A percentile compares a stretch with the other conserved stretches of the same genome.
Evolutionary conservation across 92 coral and sea anemone genomes (phyloP).

Genomic region (Chrysogorgia sp.): DNA sequence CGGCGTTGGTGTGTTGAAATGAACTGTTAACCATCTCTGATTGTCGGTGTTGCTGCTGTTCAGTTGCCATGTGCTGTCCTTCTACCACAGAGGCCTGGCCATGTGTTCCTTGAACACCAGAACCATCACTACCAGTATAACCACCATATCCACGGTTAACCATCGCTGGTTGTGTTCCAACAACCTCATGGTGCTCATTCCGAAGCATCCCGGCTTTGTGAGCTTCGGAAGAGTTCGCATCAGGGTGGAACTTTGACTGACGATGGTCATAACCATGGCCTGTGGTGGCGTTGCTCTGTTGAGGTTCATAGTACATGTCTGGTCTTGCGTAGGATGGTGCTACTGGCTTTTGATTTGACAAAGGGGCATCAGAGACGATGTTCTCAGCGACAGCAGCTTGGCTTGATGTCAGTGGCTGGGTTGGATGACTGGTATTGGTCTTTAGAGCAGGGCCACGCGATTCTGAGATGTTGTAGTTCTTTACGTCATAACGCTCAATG

Average conservation of each 20-base stretch:
- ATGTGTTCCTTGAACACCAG: not conserved
- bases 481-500: not conserved
- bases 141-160: conserved; percentile 10
- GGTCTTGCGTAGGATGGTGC: not conserved
- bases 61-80: not conserved
- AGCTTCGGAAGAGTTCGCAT: conserved; percentile 10
- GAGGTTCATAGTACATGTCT: not conserved
- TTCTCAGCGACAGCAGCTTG: not conserved
- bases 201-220: conserved; percentile 16
- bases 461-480: not conserved
- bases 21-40: too few relatives aligned
- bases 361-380: too few relatives aligned
- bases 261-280: not conserved
- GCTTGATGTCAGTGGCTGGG: not conserved
- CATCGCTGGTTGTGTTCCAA: not conserved
- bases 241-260: conserved; percentile 3
- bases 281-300: not conserved
- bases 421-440: not conserved
- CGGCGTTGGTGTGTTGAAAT: not conserved
- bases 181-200: conserved; percentile 7
- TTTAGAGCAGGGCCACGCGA: not conserved
- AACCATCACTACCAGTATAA: not conserved
- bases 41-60: too few relatives aligned
- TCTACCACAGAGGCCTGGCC: not conserved
- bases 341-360: too few relatives aligned